These are phyloP conservation scores for Bruchidius siliquastri DNA, from an alignment of 2,888 invertebrate species.

Conservation along the genomic window DNA sequence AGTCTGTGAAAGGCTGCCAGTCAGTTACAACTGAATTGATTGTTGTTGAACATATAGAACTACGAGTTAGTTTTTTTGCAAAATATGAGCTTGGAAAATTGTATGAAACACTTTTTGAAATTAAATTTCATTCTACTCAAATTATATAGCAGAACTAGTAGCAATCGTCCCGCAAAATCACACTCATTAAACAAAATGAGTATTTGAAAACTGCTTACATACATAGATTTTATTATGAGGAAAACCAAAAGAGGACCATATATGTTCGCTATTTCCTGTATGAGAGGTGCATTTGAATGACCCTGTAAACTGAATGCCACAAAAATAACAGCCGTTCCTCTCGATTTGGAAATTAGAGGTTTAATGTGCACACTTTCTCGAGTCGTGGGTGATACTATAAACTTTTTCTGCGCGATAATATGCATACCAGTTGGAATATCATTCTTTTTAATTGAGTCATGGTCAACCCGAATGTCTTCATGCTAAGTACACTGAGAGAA, in stretches of 20 bases:
- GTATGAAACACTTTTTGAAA: no score
- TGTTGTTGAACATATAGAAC: no score
- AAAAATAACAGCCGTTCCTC: not conserved
- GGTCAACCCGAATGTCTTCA: not conserved
- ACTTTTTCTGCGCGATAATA: constrained; percentile 29
- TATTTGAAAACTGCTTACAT: no score
- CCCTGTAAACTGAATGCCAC: not conserved
- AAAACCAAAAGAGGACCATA: not conserved
- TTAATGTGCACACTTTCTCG: constrained; percentile 21
- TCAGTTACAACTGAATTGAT: no score
- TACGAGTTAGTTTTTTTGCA: no score
- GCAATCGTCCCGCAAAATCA: no score
- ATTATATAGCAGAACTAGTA: no score
- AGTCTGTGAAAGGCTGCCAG: no score
- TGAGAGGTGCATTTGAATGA: not conserved
- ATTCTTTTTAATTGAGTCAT: constrained; percentile 1
- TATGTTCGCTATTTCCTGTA: not conserved
- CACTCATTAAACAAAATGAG: no score
- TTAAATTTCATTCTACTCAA: no score
- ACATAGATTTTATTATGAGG: no score
- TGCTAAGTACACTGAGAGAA: not conserved
- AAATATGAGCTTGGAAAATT: no score
- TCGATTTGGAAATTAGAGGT: constrained; percentile 15
- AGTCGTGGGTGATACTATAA: constrained; percentile 36
- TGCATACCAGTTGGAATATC: constrained; percentile 23